Percentiles rank a stretch among this genome's conserved stretches.
phyloP scores from a whole-genome alignment of 2,888 invertebrate genomes.

The Perizoma flavofasciatum region DNA sequence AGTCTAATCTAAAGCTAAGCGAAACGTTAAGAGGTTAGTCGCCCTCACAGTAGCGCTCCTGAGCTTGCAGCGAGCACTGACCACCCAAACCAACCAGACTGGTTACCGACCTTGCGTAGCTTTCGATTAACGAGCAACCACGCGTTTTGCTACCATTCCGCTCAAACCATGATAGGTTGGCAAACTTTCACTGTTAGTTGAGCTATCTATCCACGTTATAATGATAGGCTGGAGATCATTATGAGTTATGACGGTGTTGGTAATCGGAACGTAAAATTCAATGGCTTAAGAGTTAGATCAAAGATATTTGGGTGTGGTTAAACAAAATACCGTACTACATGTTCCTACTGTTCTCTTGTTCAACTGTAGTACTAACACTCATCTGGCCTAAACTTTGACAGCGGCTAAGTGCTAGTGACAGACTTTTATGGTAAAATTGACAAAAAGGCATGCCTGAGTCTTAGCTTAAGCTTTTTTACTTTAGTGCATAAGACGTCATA shows the following conservation, averaged over 20 bases:
- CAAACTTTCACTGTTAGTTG: constrained; percentile 43
- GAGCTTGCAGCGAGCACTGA: constrained; percentile 34
- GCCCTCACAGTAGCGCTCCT: constrained; percentile 9
- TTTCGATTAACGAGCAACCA: constrained; percentile 56
- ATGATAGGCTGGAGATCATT: constrained; percentile 28
- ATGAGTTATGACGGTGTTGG: constrained; percentile 21
- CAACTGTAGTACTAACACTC: no score
- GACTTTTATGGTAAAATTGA: no score
- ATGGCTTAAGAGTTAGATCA: constrained; percentile 9
- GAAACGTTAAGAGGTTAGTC: not conserved
- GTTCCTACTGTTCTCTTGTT: no score
- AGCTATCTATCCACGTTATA: constrained; percentile 25
- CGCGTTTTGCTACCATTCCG: constrained; percentile 45
- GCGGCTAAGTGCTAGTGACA: no score
- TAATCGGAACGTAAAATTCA: constrained; percentile 15
- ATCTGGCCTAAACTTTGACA: no score
- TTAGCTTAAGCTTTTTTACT: no score
- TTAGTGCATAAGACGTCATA: no score
- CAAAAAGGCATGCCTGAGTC: no score
- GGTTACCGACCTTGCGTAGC: constrained; percentile 62
- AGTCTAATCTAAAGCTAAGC: no score
- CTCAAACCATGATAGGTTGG: constrained; percentile 38
- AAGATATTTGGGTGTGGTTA: constrained; percentile 8
- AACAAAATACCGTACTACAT: not conserved
- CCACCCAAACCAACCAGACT: constrained; percentile 51